Evolutionary conservation across 2,797 vertebrate species (phyloP).

Genomic region (Furcifer pardalis): DNA sequence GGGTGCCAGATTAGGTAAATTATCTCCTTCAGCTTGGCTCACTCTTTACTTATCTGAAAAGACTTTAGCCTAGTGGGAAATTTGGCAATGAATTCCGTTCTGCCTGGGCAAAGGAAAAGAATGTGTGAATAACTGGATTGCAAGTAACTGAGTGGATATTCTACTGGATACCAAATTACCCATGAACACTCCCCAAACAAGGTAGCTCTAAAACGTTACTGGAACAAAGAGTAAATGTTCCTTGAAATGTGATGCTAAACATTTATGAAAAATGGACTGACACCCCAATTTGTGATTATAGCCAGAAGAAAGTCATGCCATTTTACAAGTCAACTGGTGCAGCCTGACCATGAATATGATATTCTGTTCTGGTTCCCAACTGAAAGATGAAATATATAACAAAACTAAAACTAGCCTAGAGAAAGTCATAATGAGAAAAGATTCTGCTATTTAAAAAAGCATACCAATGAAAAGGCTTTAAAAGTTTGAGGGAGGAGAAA

Average conservation of each 20-base stretch:
- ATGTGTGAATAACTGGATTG: neutral
- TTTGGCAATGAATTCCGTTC: neutral
- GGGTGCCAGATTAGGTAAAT: neutral
- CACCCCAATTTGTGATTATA: neutral
- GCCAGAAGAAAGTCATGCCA: neutral
- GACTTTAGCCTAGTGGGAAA: neutral
- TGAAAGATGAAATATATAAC: neutral
- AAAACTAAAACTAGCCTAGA: neutral
- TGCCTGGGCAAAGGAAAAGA: neutral
- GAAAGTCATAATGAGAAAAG: neutral
- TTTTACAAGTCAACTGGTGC: neutral
- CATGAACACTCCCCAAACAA: constrained; percentile 15
- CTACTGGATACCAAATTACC: neutral
- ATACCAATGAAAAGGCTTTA: neutral
- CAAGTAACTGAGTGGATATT: neutral
- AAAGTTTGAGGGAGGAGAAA: neutral
- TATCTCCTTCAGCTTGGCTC: neutral
- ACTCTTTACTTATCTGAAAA: neutral
- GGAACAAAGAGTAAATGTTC: constrained; percentile 13
- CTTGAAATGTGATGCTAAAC: neutral
- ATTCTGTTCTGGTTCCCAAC: neutral
- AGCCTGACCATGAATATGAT: neutral
- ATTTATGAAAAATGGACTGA: constrained; percentile 9
- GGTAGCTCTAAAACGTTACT: neutral
- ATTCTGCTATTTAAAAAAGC: neutral